Evolutionary conservation across 2,797 vertebrate genomes (phyloP).

Genomic region (Benthosema pterotum): DNA sequence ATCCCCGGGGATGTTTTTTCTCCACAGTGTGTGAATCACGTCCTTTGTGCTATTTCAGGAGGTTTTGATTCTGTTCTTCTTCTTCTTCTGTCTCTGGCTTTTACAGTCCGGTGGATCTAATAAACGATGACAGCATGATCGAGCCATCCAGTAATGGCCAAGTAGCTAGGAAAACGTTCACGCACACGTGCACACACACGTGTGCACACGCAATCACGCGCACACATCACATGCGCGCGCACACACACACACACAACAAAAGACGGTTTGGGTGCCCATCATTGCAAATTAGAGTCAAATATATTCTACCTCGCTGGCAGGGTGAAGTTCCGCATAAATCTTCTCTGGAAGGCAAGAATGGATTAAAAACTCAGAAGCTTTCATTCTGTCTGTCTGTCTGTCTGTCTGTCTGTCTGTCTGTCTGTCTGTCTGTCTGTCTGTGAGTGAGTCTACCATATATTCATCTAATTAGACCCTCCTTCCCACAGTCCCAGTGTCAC

Average conservation of each 20-base stretch:
- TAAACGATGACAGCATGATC: conserved; percentile 37
- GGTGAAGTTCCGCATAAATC: conserved; percentile 50
- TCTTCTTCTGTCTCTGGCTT: conserved; percentile 35
- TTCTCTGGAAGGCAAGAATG: conserved; percentile 34
- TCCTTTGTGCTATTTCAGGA: conserved; percentile 28
- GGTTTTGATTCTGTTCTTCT: conserved; percentile 22
- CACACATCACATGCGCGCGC: background rate
- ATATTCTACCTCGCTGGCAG: conserved; percentile 11
- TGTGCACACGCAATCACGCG: conserved; percentile 7
- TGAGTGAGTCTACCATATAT: conserved; percentile 21
- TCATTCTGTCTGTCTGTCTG: conserved; percentile 23
- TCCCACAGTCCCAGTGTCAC: conserved; percentile 43
- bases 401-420: conserved; percentile 1
- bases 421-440: conserved; percentile 3
- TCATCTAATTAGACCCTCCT: conserved; percentile 57
- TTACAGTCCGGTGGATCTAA: conserved; percentile 51
- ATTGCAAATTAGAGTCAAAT: conserved; percentile 45
- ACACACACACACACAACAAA: conserved; percentile 30
- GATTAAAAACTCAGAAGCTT: conserved; percentile 38
- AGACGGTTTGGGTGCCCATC: conserved; percentile 44
- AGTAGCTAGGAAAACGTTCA: conserved; percentile 21
- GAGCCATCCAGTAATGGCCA: conserved; percentile 20
- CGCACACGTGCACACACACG: conserved; percentile 4
- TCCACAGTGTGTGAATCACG: conserved; percentile 14
- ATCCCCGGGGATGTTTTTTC: conserved; percentile 11